Conservation (phyloP, 1,140 invertebrate species). For the Drosophila eugracilis region DNA sequence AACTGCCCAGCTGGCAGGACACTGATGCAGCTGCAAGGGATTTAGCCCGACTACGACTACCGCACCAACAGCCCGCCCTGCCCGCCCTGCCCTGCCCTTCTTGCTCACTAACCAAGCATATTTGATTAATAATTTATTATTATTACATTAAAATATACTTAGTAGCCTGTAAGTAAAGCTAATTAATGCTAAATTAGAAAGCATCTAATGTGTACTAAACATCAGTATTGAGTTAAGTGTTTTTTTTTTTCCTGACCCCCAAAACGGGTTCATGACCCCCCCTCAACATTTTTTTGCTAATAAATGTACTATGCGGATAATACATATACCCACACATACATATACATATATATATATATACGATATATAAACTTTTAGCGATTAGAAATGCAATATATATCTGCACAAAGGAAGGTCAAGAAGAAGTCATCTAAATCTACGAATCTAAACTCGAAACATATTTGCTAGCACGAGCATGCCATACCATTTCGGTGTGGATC, state of each 20-base stretch:
- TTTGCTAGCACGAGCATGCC: slow-evolving; percentile 4
- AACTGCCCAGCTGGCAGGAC: slow-evolving; percentile 75
- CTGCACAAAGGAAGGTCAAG: slow-evolving; percentile 15
- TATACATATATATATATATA: slow-evolving; percentile 51
- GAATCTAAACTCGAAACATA: slow-evolving; percentile 15
- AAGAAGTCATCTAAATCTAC: slow-evolving; percentile 1
- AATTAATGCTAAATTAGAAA: slow-evolving; percentile 72
- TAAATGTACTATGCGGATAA: slow-evolving; percentile 65
- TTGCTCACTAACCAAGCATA: slow-evolving; percentile 81
- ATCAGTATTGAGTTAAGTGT: slow-evolving; percentile 80
- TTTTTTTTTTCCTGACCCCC: slow-evolving; percentile 45
- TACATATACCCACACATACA: slow-evolving; percentile 45
- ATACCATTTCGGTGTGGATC: neutral
- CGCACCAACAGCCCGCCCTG: too few relatives aligned
- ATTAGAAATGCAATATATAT: slow-evolving; percentile 10
- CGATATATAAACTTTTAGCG: slow-evolving; percentile 34
- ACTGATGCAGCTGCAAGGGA: slow-evolving; percentile 23
- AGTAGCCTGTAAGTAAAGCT: slow-evolving; percentile 78
- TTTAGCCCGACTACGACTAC: neutral
- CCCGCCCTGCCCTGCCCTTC: slow-evolving; percentile 34
- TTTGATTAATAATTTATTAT: slow-evolving; percentile 84
- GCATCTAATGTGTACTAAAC: slow-evolving; percentile 82
- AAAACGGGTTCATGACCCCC: neutral
- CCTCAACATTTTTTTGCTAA: slow-evolving; percentile 64
- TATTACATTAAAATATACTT: slow-evolving; percentile 83